Evolutionary conservation across 2,797 vertebrate genomes (phyloP), one percentile per base, ranked within the genome.

Genomic region (Cuniculus paca): DNA sequence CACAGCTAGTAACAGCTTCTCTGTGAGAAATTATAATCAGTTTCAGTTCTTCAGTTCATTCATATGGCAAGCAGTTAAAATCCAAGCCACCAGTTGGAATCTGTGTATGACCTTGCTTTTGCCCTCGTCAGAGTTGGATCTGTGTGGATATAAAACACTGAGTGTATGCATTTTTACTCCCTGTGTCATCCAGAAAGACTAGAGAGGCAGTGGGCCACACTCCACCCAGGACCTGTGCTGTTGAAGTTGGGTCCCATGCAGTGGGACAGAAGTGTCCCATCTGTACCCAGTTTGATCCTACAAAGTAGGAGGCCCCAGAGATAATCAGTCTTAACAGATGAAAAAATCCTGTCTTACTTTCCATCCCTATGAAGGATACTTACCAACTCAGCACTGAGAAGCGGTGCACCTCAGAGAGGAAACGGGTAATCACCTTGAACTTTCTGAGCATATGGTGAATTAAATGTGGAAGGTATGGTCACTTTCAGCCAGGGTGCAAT

Each of bases 11-110:
- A 26, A 80, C 11, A 48, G 56, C 20, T 39, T 52, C 50, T 93
- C 34, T 22, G 42, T 77, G 14, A 87, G 84, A 74, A 1, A 42
- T 5, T 22, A 36, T 61, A 34, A 54, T 74, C 1, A 45, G 28
- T 45, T 80, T 93, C 31, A 28, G n/a, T 83, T 83, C 28, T 93
- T 86, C 60, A 36, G 6, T 70, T 90, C 36, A n/a, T 74, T 82
- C 28, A 4, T 5, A 58, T 28, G 19, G 31, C 28, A 85, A 89
- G 24, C 10, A 82, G 45, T 86, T 79, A 77, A 87, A 88, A 52
- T 31, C 19, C 39, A 91, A 86, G 7, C 42, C 19, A 19, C 80
- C 60, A 58, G 91, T 12, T 45, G 13, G 19, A 39, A 34, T 79
- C 70, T 94, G 52, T 2, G 8, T 75, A 17, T 74, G 78, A 60